Percentiles rank a stretch among this genome's conserved stretches.
These are phyloP conservation scores for Plumapathes pennacea DNA, from an alignment of 92 coral and sea anemone species.

Conservation along the genomic window DNA sequence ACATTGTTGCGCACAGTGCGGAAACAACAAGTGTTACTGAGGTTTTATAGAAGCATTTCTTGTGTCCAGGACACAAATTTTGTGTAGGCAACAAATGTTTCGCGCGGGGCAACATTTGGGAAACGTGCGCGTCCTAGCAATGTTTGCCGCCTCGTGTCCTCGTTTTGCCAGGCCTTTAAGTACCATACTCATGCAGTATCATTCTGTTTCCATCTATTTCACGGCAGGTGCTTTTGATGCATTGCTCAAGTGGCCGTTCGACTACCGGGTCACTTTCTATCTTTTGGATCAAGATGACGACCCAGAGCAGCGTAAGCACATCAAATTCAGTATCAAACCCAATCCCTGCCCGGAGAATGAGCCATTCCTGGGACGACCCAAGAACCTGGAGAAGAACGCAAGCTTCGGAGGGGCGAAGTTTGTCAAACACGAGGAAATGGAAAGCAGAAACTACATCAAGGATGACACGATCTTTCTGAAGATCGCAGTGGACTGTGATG, in stretches of 20 bases:
- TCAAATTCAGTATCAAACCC: constrained; percentile 96
- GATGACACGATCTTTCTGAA: constrained; percentile 86
- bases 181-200: not conserved
- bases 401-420: constrained; percentile 98
- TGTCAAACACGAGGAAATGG: constrained; percentile 92
- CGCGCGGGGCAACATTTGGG: too few species aligned
- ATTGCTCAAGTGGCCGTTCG: constrained; percentile 94
- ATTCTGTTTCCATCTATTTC: too few species aligned
- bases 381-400: constrained; percentile 94
- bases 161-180: too few species aligned
- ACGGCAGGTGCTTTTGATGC: constrained; percentile 93
- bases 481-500: constrained; percentile 87
- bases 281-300: constrained; percentile 85
- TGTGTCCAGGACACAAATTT: too few species aligned
- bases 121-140: too few species aligned
- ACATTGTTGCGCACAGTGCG: too few species aligned
- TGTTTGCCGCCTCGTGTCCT: too few species aligned
- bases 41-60: too few species aligned
- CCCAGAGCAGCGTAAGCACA: constrained; percentile 74
- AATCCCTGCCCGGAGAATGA: constrained; percentile 93
- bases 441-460: constrained; percentile 72
- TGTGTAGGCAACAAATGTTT: too few species aligned
- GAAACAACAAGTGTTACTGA: too few species aligned
- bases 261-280: constrained; percentile 85
- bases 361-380: constrained; percentile 95